Evolutionary conservation across 1,140 invertebrate species (phyloP).

Genomic region (Solen grandis): DNA sequence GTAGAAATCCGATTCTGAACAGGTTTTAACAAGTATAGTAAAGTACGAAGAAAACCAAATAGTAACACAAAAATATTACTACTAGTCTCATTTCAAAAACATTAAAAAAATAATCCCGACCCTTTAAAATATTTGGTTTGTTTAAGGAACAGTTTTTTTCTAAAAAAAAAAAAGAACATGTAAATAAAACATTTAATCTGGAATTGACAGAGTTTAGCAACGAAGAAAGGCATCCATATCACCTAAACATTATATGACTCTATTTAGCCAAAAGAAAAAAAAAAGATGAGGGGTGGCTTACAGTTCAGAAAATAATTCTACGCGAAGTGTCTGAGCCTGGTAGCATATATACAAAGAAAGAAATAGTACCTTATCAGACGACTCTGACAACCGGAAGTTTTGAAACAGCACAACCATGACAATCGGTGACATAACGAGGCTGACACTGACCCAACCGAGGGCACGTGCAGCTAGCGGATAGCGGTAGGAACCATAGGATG

Average conservation of each 20-base stretch:
- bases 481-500: constrained; percentile 22
- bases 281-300: background rate
- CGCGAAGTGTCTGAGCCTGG: background rate
- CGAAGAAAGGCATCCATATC: too few species aligned
- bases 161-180: background rate
- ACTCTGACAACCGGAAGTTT: background rate
- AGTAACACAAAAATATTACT: too few species aligned
- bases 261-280: too few species aligned
- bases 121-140: background rate
- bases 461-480: constrained; percentile 9
- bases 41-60: background rate
- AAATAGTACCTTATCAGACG: constrained; percentile 6
- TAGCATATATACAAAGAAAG: background rate
- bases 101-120: background rate
- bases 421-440: background rate
- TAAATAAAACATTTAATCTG: too few species aligned
- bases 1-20: constrained; percentile 4
- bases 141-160: background rate
- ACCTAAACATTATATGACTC: too few species aligned
- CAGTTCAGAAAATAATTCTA: background rate
- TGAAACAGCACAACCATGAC: background rate
- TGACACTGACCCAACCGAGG: constrained; percentile 15
- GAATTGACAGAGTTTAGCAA: too few species aligned
- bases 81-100: background rate
- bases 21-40: background rate